Evolutionary conservation across 2,888 invertebrate species (phyloP).

Genomic region (Mythimna loreyi): DNA sequence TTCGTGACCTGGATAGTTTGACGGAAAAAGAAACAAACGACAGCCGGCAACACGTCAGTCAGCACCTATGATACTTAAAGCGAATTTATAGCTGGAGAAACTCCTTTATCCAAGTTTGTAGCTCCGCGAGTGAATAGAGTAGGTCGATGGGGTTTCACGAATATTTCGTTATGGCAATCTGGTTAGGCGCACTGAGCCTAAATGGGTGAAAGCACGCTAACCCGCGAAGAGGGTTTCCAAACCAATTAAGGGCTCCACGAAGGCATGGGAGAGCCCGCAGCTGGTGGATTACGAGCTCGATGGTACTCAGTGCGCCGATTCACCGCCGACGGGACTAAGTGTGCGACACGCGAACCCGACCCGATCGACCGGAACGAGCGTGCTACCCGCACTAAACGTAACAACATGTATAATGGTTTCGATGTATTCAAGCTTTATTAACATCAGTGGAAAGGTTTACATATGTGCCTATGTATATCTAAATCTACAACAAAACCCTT

Average conservation of each 20-base stretch:
- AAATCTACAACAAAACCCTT: too few relatives aligned
- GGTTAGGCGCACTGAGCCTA: conserved; percentile 87
- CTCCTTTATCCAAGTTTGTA: conserved; percentile 76
- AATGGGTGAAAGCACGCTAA: conserved; percentile 86
- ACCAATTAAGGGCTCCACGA: conserved; percentile 90
- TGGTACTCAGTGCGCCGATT: conserved; percentile 87
- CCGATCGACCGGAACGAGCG: conserved; percentile 70
- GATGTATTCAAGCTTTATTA: conserved; percentile 11
- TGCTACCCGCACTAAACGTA: conserved; percentile 41
- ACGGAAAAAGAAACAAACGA: conserved; percentile 73
- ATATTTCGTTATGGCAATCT: conserved; percentile 88
- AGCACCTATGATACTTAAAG: conserved; percentile 80
- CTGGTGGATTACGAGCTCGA: conserved; percentile 88
- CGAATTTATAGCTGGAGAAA: conserved; percentile 76
- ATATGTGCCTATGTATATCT: too few relatives aligned
- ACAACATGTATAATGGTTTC: conserved; percentile 17
- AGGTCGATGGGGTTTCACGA: conserved; percentile 85
- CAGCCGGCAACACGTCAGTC: conserved; percentile 74
- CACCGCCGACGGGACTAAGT: conserved; percentile 79
- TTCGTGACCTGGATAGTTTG: conserved; percentile 74
- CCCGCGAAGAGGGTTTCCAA: conserved; percentile 88
- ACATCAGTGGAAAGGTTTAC: too few relatives aligned
- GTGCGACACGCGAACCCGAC: conserved; percentile 80
- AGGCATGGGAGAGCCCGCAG: conserved; percentile 87
- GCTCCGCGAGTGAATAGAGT: conserved; percentile 73